Conservation (phyloP, 2,888 invertebrate species). For the Andrena marginata region DNA sequence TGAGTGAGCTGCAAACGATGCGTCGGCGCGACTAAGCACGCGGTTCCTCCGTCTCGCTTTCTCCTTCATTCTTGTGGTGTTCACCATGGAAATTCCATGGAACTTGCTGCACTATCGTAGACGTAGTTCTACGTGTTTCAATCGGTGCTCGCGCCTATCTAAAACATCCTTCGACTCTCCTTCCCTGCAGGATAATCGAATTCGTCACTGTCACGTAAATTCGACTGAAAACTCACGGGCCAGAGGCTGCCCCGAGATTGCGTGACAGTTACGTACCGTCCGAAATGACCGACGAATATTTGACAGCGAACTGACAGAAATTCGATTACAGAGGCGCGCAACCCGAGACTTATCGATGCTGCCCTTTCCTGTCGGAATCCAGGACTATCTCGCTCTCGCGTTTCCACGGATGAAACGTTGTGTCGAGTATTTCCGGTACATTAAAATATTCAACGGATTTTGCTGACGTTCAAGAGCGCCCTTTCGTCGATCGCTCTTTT, state of each 20-base stretch:
- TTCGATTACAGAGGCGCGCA: conserved; percentile 29
- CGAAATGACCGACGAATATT: conserved; percentile 39
- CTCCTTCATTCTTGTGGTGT: conserved; percentile 19
- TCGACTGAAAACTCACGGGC: neutral
- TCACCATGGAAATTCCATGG: conserved; percentile 18
- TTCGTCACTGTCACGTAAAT: neutral
- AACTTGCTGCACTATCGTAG: neutral
- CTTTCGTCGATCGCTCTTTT: neutral
- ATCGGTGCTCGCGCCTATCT: neutral
- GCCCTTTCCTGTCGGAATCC: conserved; percentile 10
- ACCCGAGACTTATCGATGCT: conserved; percentile 40
- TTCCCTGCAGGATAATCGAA: neutral
- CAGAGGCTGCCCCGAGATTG: neutral
- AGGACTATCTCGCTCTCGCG: neutral
- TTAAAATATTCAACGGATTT: conserved; percentile 11
- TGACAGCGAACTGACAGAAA: conserved; percentile 52
- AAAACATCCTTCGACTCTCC: neutral
- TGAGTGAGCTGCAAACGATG: conserved; percentile 58
- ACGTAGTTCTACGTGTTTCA: neutral
- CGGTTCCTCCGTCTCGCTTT: conserved; percentile 59
- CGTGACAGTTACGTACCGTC: conserved; percentile 27
- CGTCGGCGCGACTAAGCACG: conserved; percentile 67
- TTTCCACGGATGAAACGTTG: neutral
- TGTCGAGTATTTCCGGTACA: neutral
- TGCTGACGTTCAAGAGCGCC: neutral